Conservation (phyloP, 2,888 invertebrate genomes). For the Amphipyra tragopoginis region DNA sequence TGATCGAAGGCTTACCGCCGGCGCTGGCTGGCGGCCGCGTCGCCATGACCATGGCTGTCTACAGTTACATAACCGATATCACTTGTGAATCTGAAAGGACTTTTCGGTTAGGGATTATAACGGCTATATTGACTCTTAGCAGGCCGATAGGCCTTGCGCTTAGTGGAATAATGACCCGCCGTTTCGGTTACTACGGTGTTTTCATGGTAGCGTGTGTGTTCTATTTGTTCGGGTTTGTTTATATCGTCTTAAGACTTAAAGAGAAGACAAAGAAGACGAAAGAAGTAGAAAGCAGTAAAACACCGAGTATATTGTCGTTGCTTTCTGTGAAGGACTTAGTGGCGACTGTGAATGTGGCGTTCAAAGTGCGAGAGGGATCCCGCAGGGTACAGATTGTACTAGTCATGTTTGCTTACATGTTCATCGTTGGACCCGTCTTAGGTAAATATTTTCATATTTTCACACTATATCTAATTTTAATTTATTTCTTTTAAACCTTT, state of each 20-base stretch:
- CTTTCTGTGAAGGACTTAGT: slow-evolving; percentile 80
- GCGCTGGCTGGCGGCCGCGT: slow-evolving; percentile 91
- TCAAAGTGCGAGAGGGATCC: slow-evolving; percentile 77
- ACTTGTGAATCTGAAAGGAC: slow-evolving; percentile 91
- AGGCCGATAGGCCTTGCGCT: slow-evolving; percentile 88
- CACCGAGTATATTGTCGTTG: slow-evolving; percentile 72
- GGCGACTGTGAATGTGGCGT: slow-evolving; percentile 86
- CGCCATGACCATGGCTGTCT: slow-evolving; percentile 90
- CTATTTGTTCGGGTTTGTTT: slow-evolving; percentile 83
- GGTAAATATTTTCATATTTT: slow-evolving; percentile 73
- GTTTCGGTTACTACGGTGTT: slow-evolving; percentile 86
- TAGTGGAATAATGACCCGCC: slow-evolving; percentile 88
- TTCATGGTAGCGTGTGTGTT: slow-evolving; percentile 83
- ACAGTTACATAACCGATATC: slow-evolving; percentile 91
- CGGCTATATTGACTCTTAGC: slow-evolving; percentile 87
- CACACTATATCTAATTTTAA: background rate
- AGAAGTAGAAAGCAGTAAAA: slow-evolving; percentile 72
- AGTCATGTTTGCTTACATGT: slow-evolving; percentile 84
- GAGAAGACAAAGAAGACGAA: slow-evolving; percentile 74
- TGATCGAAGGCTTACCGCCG: slow-evolving; percentile 90
- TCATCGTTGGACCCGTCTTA: slow-evolving; percentile 87
- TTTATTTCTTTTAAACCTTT: too few species aligned
- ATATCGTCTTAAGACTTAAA: slow-evolving; percentile 81
- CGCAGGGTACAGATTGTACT: slow-evolving; percentile 82
- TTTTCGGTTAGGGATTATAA: slow-evolving; percentile 90